Base-by-base conservation (phyloP, 2,797 vertebrate species). In the Microcaecilia unicolor region DNA sequence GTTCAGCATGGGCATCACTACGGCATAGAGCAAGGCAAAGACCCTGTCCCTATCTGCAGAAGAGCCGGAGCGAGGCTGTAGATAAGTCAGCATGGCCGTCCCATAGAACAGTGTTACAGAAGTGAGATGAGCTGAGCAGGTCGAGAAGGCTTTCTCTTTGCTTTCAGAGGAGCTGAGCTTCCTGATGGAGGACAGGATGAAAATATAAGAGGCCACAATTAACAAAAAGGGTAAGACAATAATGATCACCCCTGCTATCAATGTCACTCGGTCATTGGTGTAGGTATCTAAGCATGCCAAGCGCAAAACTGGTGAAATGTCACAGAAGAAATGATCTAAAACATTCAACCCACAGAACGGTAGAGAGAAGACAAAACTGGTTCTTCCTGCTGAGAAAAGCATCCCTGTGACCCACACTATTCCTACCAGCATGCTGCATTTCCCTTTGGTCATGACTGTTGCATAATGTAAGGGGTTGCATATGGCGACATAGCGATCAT, bases 271-370 rank as follows among this genome's bases (percentile, higher is more conserved):
- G 34, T 50, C 29, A 32, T 37, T 4, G 10, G 32, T 3, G 6
- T 35, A 44, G 12, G 48, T 34, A 31, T 57, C 49, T 3, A 54
- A 57, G 8, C 49, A 61, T 6, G 59, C 48, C 34, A 64, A 57
- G 30, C 63, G 53, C 15, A 64, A 23, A 22, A 66, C 18, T 22
- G 66, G 57, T 8, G 54, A 34, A 18, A 56, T 54, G 25, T 66
- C 62, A 52, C 66, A 69, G 37, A 66, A 69, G 27, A 61, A 61
- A 10, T 59, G 49, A 11, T 64, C 27, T 20, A 64, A 35, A 1
- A 37, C 18, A 34, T 58, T 57, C 15, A 47, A 21, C 11, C 45
- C 52, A 48, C 62, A 70, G 20, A 66, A 64, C 9, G 32, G 23
- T 3, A 56, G 7, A n/a, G 15, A 55, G 16, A 50, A 11, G 22